phyloP scores from a whole-genome alignment of 1,140 invertebrate genomes.

The Trachymyrmex cornetzi region DNA sequence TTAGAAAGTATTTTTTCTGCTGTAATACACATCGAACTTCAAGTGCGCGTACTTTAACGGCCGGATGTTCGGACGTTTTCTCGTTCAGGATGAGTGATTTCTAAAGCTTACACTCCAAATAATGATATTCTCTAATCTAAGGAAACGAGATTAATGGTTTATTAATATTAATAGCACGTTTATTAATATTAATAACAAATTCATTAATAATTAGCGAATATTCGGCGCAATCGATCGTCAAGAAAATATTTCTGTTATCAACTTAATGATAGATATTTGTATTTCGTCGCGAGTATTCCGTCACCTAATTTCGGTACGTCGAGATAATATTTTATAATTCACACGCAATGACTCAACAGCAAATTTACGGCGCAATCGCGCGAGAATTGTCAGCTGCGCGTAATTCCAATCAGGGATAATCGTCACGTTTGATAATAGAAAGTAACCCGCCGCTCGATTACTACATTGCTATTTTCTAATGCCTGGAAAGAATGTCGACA shows the following conservation, averaged over 20 bases:
- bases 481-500: constrained; percentile 66
- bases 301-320: constrained; percentile 3
- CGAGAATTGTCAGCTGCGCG: constrained; percentile 34
- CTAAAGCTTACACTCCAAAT: background rate
- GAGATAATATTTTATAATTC: constrained; percentile 15
- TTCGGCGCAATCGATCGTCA: background rate
- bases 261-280: too few species aligned
- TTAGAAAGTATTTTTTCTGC: constrained; percentile 58
- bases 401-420: constrained; percentile 64
- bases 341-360: constrained; percentile 20
- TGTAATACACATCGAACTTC: background rate
- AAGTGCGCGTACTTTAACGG: constrained; percentile 3
- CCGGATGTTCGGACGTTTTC: constrained; percentile 5
- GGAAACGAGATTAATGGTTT: background rate
- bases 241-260: background rate
- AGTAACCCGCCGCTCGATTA: constrained; percentile 62
- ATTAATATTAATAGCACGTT: background rate
- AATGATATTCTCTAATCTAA: background rate
- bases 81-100: constrained; percentile 15
- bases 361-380: constrained; percentile 3
- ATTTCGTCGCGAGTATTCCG: background rate
- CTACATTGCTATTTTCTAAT: constrained; percentile 77
- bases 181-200: background rate
- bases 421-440: constrained; percentile 68
- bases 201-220: constrained; percentile 11